phyloP scores from a whole-genome alignment of 2,113 vertebrate species.

The Galemys pyrenaicus region DNA sequence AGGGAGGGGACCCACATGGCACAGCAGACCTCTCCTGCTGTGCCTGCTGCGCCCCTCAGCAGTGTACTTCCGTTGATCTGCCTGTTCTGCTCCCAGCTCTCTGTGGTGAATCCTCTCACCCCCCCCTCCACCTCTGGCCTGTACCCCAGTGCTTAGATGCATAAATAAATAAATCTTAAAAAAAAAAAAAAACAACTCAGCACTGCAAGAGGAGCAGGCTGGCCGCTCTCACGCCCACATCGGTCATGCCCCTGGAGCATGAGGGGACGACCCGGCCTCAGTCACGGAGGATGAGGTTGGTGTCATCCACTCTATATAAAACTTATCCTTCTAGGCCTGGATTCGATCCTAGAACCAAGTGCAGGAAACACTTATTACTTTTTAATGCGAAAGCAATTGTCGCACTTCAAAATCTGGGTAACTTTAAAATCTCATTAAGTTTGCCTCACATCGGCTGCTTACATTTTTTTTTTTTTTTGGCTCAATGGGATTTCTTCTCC shows the following conservation, averaged over 20 bases:
- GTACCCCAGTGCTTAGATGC: too few species aligned
- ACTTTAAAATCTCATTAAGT: not conserved
- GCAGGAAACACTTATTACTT: not conserved
- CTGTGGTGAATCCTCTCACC: too few species aligned
- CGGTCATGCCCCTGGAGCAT: not conserved
- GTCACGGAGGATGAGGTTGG: not conserved
- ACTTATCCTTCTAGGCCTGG: not conserved
- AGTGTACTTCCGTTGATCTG: too few species aligned
- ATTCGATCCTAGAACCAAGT: conserved; percentile 15
- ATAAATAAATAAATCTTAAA: too few species aligned
- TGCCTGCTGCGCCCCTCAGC: too few species aligned
- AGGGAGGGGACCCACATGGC: too few species aligned
- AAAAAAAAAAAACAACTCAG: too few species aligned
- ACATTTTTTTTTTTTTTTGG: not conserved
- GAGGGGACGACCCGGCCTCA: not conserved
- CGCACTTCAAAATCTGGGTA: conserved; percentile 20
- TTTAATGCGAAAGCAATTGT: not conserved
- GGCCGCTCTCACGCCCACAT: not conserved
- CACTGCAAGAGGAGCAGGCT: not conserved
- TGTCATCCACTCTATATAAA: not conserved
- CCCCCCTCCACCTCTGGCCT: too few species aligned
- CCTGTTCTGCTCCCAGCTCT: too few species aligned
- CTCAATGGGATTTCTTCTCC: not conserved
- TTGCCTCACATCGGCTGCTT: not conserved
- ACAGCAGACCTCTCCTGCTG: too few species aligned